Base-by-base conservation (phyloP, 2,113 vertebrate species). In the Brachyhypopomus gauderio region DNA sequence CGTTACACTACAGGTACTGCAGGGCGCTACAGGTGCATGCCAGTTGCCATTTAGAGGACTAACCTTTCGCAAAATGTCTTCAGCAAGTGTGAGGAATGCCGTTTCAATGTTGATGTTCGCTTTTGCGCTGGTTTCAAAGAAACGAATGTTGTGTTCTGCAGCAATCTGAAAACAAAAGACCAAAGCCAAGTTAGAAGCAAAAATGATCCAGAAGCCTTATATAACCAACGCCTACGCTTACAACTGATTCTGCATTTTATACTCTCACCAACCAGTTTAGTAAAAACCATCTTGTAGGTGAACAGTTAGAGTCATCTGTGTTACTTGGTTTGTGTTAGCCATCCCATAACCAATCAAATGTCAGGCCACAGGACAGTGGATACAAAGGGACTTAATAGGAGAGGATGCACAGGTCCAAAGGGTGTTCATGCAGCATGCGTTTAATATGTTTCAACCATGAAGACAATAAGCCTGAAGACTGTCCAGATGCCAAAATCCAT, bases 101-200 rank as follows among this genome's bases (percentile, higher is more conserved):
- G 98, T 99, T 93, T 99, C 97, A 84, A 99, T 99, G 95, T 95
- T 98, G 95, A 97, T 96, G 95, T 99, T 99, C 90, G 98, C 97
- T 96, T 99, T 99, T 80, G 98, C 97, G 73, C 98, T 99, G 86
- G 98, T 99, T 93, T 99, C 98, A 89, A 97, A 99, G 95, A 99
- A 99, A 90, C 97, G 97, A 96, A 99, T 99, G 89, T 96, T 96
- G 30, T 99, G 96, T 92, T 99, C 98, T 91, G 92, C 94, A 81
- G 98, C 97, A 82, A 99, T 99, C 98, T 99, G 92, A 84, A 87
- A 88, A 56, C 58, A 78, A 59, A 67, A 58, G 8, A 11, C 19
- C 3, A 63, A 60, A 2, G 75, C 63, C 27, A 0, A 63, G 14
- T 3, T 52, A 48, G 56, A 64, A 72, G 59, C 12, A 70, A 27